These are phyloP conservation scores for Spea hammondii DNA, from an alignment of 2,797 vertebrate genomes.

Conservation along the genomic window DNA sequence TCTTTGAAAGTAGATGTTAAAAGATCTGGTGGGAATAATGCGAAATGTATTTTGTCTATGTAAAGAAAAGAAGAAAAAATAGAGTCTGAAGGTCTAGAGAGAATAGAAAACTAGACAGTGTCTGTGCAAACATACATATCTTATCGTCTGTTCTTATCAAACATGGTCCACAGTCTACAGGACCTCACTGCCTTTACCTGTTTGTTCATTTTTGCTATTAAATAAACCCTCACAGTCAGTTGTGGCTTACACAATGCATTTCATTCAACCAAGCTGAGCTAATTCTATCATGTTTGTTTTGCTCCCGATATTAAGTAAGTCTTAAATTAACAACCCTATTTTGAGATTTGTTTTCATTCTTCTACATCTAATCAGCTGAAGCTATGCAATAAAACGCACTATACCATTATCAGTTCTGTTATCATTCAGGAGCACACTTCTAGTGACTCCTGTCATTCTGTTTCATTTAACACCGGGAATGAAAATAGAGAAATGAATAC, in stretches of 20 bases:
- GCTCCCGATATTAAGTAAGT: constrained; percentile 11
- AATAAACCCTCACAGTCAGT: constrained; percentile 21
- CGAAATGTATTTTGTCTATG: constrained; percentile 33
- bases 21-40: not conserved
- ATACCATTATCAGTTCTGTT: not conserved
- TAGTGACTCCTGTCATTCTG: not conserved
- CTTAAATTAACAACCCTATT: constrained; percentile 8
- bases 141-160: constrained; percentile 44
- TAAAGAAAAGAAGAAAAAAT: constrained; percentile 18
- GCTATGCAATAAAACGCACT: not conserved
- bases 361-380: not conserved
- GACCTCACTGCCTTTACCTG: constrained; percentile 28
- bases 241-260: constrained; percentile 33
- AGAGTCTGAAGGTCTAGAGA: constrained; percentile 42
- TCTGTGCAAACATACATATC: constrained; percentile 48
- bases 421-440: not conserved
- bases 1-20: constrained; percentile 3
- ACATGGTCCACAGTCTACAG: constrained; percentile 24
- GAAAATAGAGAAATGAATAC: not conserved
- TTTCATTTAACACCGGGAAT: not conserved
- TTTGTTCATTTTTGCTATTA: constrained; percentile 26
- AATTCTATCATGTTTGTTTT: constrained; percentile 24
- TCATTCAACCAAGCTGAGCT: constrained; percentile 1
- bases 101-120: constrained; percentile 45
- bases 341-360: not conserved